These are phyloP conservation scores for Synanthedon tipuliformis DNA, from an alignment of 2,888 invertebrate genomes.

Conservation along the genomic window DNA sequence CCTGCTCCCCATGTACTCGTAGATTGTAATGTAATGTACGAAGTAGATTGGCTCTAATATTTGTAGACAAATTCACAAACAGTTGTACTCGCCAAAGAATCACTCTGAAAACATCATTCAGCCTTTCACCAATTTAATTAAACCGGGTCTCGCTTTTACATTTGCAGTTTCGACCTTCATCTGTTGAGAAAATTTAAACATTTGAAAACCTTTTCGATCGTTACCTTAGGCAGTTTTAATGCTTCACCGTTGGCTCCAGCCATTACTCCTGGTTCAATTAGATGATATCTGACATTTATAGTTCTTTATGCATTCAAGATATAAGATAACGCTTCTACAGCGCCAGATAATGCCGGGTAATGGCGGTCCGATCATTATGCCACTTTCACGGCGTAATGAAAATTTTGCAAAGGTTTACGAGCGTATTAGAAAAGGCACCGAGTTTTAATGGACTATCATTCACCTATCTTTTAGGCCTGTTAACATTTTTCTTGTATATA, in stretches of 20 bases:
- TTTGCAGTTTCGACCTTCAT: constrained; percentile 30
- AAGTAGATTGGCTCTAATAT: too few relatives aligned
- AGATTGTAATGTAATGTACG: too few relatives aligned
- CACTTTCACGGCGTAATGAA: constrained; percentile 54
- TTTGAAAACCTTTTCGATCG: constrained; percentile 44
- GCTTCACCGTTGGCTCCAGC: constrained; percentile 22
- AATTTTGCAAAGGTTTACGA: constrained; percentile 55
- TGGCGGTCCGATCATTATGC: constrained; percentile 57
- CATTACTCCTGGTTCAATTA: constrained; percentile 61
- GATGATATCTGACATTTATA: constrained; percentile 68
- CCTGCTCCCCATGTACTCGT: too few relatives aligned
- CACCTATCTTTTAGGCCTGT: constrained; percentile 16
- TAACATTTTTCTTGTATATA: too few relatives aligned
- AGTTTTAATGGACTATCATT: constrained; percentile 33
- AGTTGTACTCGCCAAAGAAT: not conserved
- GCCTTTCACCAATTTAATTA: constrained; percentile 39
- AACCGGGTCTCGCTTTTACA: constrained; percentile 15
- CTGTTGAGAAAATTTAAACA: constrained; percentile 54
- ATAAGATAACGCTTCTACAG: constrained; percentile 56
- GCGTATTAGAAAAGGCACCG: constrained; percentile 21
- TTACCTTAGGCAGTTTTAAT: constrained; percentile 57
- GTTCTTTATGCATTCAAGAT: constrained; percentile 64
- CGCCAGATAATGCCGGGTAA: constrained; percentile 59
- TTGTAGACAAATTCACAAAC: too few relatives aligned
- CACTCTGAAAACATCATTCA: not conserved